A percentile compares a stretch with the other conserved stretches of the same genome.
Conservation (phyloP, 2,113 vertebrate genomes). For the Capricornis sumatraensis region DNA sequence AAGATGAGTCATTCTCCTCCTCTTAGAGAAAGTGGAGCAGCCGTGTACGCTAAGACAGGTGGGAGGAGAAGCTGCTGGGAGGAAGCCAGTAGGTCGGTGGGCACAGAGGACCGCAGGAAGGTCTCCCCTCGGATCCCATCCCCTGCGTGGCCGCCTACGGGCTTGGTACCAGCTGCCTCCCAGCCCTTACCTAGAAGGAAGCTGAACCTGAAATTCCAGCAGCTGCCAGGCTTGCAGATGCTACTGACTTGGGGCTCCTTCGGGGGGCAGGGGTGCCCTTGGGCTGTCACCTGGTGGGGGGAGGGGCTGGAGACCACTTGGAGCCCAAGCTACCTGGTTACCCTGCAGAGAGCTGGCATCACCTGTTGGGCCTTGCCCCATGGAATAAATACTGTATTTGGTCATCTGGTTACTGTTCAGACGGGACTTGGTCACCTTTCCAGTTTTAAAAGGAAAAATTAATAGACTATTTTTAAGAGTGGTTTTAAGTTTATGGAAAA, state of each 20-base stretch:
- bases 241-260: background rate
- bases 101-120: background rate
- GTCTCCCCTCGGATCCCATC: background rate
- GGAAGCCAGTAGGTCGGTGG: background rate
- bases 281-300: background rate
- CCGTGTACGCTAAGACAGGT: rapidly evolving
- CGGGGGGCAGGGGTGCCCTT: background rate
- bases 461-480: background rate
- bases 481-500: background rate
- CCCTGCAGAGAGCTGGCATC: no score
- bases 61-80: background rate
- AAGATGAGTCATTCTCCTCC: background rate
- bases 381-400: background rate
- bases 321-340: background rate
- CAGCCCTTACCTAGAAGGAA: background rate
- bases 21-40: background rate
- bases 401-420: background rate
- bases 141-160: rapidly evolving
- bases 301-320: background rate
- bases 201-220: background rate
- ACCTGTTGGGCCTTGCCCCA: background rate
- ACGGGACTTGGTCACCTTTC: background rate
- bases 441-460: background rate
- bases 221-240: background rate
- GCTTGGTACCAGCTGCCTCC: background rate